Base-by-base conservation (phyloP, 1,140 invertebrate species). In the Drosophila asahinai region DNA sequence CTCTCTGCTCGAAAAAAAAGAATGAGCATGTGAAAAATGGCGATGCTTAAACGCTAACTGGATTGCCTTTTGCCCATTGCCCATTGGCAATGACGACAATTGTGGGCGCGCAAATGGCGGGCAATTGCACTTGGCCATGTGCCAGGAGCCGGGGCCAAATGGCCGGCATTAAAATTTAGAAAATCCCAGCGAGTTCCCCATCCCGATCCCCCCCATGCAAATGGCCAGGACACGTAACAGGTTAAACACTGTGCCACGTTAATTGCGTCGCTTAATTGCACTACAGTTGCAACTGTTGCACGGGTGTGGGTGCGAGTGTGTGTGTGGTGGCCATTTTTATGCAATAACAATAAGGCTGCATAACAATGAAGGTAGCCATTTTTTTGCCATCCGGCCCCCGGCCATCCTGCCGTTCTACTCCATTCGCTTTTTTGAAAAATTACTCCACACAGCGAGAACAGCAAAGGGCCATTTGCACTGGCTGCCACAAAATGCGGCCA, bases 271-370 rank as follows among this genome's bases (percentile, higher is more conserved):
- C 86, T 90, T 89, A 89, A 90, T 89, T 89, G 84, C 84, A 79
- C 81, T 65, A 64, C 77, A 84, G 71, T 81, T 87, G 84, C 84
- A 84, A 89, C 81, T 90, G 84, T 86, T 86, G 83, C 83, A 82
- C 72, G 65, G 63, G 48, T 72, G 64, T 51, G 52, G 17, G 33
- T 11, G 2, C 33, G 3, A 11, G 9, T 36, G 33, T 36, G 33
- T 48, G 52, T 54, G 22, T 22, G 45, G 5, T 54, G 58, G 78
- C 75, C 48, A 90, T 89, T 89, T 89, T 89, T 90, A 90, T 89
- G 86, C 86, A 89, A 89, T 89, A 89, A 89, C 86, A 90, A 89
- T 89, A 90, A 89, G 71, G 79, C 86, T 86, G 78, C 81, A 90
- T 90, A 84, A 81, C 86, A 91, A 89, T 89, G 81, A 80, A 70